Evolutionary conservation across 2,888 invertebrate genomes (phyloP), one percentile per base, ranked within the genome.

Genomic region (Pterostichus niger): DNA sequence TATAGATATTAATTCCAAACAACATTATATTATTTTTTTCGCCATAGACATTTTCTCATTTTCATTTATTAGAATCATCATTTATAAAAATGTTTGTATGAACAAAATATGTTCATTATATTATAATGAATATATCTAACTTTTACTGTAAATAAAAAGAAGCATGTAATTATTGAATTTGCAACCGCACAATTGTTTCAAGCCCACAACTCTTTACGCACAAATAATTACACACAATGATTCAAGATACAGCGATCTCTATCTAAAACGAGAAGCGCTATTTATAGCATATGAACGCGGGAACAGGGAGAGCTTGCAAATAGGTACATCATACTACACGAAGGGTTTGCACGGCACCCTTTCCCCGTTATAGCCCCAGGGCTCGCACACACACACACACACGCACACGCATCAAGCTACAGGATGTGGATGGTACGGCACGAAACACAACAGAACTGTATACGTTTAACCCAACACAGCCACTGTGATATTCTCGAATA

Each of bases 301-400:
- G 44, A 44, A 44, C n/a, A 31, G 31, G 15, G 52, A 75, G 52
- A 73, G 24, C 10, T 9, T 46, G 49, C 75, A 44, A 33, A 75
- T 73, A 46, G 54, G 52, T 49, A 75, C 44, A n/a, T 40, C 11
- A n/a, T 31, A 31, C 35, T n/a, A 68, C 17, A 24, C 44, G 68
- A 17, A 71, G 68, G 68, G 68, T 71, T 71, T 44, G 68, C 10
- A 31, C 24, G 59, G 64, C 64, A 71, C 68, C 68, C 68, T 71
- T 71, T 71, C 68, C 64, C 46, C 17, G 68, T 71, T 71, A 71
- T 40, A 10, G 68, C 68, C 44, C 11, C 15, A 15, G 68, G 68
- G 15, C 17, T 10, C 24, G 24, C 24, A 71, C 64, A 40, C 17
- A 13, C 44, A 71, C 35, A 9, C 5, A 71, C 64, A 40, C 17